These are phyloP conservation scores for Brachymystax lenok DNA, from an alignment of 2,797 vertebrate genomes.

Conservation along the genomic window DNA sequence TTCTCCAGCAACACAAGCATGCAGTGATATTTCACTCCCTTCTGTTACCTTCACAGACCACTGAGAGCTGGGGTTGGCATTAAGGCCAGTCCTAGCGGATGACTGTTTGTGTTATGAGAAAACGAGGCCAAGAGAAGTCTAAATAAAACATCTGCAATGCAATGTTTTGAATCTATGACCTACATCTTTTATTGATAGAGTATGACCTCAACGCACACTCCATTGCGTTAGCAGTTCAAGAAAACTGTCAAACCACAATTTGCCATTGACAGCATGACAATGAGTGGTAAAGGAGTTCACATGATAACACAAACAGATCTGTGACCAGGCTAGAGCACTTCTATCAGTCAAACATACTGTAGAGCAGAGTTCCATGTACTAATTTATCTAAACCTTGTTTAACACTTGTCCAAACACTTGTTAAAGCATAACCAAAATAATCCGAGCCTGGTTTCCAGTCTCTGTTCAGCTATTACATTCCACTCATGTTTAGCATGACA, in stretches of 20 bases:
- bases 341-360: neutral
- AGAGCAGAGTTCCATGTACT: neutral
- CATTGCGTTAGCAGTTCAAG: no score
- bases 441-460: no score
- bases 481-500: no score
- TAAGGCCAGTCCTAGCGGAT: neutral
- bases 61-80: neutral
- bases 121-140: neutral
- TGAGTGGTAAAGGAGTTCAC: neutral
- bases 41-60: conserved; percentile 8
- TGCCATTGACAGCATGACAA: no score
- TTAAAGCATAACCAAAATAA: neutral
- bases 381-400: neutral
- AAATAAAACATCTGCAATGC: no score
- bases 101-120: neutral
- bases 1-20: neutral
- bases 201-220: no score
- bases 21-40: neutral
- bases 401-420: neutral
- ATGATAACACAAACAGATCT: neutral
- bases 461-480: no score
- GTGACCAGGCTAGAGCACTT: neutral
- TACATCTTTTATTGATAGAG: no score
- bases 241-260: no score
- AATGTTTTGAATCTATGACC: no score